phyloP scores from a whole-genome alignment of 1,140 invertebrate species.

The Orussus abietinus region DNA sequence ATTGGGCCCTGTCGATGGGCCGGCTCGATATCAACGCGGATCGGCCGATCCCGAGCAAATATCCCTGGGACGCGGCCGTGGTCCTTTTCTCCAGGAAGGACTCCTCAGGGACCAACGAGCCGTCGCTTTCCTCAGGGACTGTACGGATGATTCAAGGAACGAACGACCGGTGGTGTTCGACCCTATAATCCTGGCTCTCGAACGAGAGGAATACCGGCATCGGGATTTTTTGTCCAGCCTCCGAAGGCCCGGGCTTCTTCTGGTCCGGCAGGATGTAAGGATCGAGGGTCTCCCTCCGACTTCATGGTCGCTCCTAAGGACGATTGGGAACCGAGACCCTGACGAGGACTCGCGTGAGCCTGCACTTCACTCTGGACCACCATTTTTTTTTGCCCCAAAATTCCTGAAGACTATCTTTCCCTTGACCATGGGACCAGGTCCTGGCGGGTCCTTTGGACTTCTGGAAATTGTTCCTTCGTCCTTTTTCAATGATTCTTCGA shows the following conservation, averaged over 20 bases:
- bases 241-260: neutral
- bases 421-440: too few species aligned
- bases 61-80: too few species aligned
- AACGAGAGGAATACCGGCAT: neutral
- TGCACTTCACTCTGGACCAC: neutral
- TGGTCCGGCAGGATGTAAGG: neutral
- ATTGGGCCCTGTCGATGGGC: too few species aligned
- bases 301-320: neutral
- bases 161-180: neutral
- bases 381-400: neutral
- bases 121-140: neutral
- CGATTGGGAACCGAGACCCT: neutral
- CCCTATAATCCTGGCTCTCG: neutral
- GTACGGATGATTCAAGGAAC: neutral
- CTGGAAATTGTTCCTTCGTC: too few species aligned
- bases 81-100: neutral
- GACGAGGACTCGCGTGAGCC: neutral
- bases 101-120: neutral
- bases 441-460: too few species aligned
- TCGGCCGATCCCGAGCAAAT: too few species aligned
- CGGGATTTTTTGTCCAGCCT: neutral
- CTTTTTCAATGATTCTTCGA: too few species aligned
- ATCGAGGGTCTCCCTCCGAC: neutral
- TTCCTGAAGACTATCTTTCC: too few species aligned
- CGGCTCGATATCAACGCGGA: too few species aligned